These are phyloP conservation scores for Drosophila pallidifrons DNA, from an alignment of 1,140 invertebrate genomes.

Conservation along the genomic window DNA sequence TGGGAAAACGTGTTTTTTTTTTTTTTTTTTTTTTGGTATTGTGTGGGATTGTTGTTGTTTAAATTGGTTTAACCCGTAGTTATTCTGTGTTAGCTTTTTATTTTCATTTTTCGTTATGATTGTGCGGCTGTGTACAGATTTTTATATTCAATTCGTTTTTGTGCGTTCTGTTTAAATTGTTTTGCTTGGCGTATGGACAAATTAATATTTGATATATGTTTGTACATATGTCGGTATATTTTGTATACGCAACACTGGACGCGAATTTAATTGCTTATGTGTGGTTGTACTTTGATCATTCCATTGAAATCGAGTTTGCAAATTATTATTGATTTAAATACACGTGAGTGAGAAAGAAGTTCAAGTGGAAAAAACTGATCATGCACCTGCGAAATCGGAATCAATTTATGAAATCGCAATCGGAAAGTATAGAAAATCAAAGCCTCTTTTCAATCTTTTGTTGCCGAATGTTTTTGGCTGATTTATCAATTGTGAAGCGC, in stretches of 20 bases:
- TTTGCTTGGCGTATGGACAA: constrained; percentile 23
- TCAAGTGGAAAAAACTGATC: not conserved
- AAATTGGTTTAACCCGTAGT: constrained; percentile 58
- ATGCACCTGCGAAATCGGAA: constrained; percentile 1
- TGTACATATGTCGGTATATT: constrained; percentile 8
- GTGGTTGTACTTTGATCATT: not conserved
- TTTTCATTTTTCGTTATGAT: not conserved
- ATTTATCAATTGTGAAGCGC: constrained; percentile 3
- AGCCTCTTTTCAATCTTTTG: constrained; percentile 1
- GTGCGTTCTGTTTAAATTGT: constrained; percentile 20
- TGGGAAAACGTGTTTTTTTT: constrained; percentile 4
- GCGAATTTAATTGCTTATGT: constrained; percentile 14
- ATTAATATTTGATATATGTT: constrained; percentile 29
- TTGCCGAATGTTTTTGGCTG: not conserved
- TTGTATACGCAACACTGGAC: constrained; percentile 4
- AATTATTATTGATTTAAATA: too few species aligned
- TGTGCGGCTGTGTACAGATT: constrained; percentile 17
- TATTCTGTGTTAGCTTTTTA: constrained; percentile 39
- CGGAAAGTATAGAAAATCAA: not conserved
- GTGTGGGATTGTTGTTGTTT: constrained; percentile 54
- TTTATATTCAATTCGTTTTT: constrained; percentile 25
- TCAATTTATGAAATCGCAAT: not conserved
- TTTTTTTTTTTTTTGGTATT: constrained; percentile 26
- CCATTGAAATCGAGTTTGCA: constrained; percentile 5
- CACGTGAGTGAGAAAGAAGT: too few species aligned